Conservation (phyloP, 2,797 vertebrate genomes). For the Microctenopoma steveboyesi region DNA sequence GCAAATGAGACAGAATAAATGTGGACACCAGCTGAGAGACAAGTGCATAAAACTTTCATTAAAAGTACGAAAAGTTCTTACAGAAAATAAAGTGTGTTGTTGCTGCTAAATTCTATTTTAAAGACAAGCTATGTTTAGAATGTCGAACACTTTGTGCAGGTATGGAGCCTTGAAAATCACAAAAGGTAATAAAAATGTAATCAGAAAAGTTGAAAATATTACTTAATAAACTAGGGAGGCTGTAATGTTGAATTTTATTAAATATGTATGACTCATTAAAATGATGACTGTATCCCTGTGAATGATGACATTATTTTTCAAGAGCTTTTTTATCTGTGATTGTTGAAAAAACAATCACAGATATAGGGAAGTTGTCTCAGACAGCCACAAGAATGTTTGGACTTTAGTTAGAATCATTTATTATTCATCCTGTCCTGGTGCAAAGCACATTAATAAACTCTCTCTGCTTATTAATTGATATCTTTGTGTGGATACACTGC, state of each 20-base stretch:
- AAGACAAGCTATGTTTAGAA: not conserved
- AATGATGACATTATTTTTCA: no score
- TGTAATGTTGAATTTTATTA: no score
- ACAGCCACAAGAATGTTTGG: no score
- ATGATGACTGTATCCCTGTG: no score
- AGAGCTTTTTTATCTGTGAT: no score
- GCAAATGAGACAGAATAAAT: constrained; percentile 45
- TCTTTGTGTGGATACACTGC: constrained; percentile 29
- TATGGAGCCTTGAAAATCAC: not conserved
- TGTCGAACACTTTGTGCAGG: not conserved
- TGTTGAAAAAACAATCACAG: no score
- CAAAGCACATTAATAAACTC: no score
- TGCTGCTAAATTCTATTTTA: not conserved
- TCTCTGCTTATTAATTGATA: constrained; percentile 47
- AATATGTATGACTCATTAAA: no score
- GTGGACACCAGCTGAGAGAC: constrained; percentile 48
- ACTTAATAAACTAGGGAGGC: not conserved
- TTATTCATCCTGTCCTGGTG: no score
- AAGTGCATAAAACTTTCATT: constrained; percentile 47
- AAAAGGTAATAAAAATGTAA: not conserved
- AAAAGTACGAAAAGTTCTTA: constrained; percentile 17
- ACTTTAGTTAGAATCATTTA: no score
- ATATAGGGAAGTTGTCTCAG: no score
- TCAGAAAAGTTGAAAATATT: not conserved
- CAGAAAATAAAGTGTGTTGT: not conserved